Base-by-base conservation (phyloP, 1,140 invertebrate genomes). In the Caenorhabditis remanei region DNA sequence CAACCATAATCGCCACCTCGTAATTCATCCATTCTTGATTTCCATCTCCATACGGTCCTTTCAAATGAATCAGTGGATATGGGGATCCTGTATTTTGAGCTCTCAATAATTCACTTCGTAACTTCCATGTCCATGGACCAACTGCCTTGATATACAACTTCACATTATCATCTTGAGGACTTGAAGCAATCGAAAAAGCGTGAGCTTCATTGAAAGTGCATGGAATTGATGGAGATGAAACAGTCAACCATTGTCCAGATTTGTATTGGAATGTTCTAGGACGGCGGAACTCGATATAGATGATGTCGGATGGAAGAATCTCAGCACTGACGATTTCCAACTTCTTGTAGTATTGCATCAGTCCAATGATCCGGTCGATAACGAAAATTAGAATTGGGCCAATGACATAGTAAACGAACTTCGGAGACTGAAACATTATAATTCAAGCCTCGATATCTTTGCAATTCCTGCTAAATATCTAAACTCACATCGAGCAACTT, bases 111-210 rank as follows among this genome's bases (percentile, higher is more conserved):
- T 97, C 97, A 93, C 98, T 98, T 56, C 98, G 94, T 1, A 99
- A 93, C 91, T 99, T 99, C 97, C 97, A 99, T 0, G 98, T 99
- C 98, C 98, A 99, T 0, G 98, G 98, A 0, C 98, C 98, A 93
- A 98, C 97, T 32, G 92, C 93, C 87, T 99, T 98, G 88, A 99
- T 99, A 93, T 99, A 98, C 90, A 98, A 97, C 2, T 97, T 98
- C 0, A 99, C 94, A 91, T 96, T 98, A 93, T 99, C 98, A 93
- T 99, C 97, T 91, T 99, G 98, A 0, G 98, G 98, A 1, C 97
- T 97, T 16, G 98, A 99, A 0, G 98, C 99, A 63, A 99, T 93
- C 0, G 98, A 99, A 91, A 99, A 98, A 0, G 97, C 98, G 93
- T 99, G 98, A 93, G 97, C 98, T 93, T 99, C 98, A 89, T 96